Evolutionary conservation across 1,140 invertebrate genomes (phyloP).

Genomic region (Drosophila kepulauana): DNA sequence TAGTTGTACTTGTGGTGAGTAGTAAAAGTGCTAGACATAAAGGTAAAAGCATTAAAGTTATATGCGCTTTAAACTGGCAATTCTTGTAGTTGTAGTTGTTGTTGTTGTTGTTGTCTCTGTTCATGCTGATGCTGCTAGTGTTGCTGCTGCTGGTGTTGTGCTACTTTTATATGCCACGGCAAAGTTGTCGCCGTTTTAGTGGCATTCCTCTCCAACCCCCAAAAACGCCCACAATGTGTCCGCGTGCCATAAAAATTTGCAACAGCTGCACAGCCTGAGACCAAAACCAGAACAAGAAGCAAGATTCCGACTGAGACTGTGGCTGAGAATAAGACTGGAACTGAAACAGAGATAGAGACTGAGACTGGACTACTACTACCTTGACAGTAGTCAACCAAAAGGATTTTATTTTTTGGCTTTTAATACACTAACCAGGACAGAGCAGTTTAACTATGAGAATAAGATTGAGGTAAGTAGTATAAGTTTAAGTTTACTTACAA

Average conservation of each 20-base stretch:
- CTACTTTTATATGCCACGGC: constrained; percentile 77
- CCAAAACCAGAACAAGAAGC: constrained; percentile 7
- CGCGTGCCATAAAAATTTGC: constrained; percentile 80
- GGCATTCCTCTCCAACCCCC: constrained; percentile 22
- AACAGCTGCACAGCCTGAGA: constrained; percentile 71
- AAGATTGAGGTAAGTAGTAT: too few relatives aligned
- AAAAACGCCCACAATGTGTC: constrained; percentile 71
- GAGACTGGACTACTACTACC: constrained; percentile 61
- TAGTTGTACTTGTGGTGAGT: constrained; percentile 49
- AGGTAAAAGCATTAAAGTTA: constrained; percentile 81
- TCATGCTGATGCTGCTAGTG: constrained; percentile 20
- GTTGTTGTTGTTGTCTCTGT: constrained; percentile 25
- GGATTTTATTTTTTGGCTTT: constrained; percentile 65
- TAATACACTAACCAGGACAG: constrained; percentile 42
- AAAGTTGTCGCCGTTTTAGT: constrained; percentile 78
- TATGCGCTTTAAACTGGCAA: constrained; percentile 75
- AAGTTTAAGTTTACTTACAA: too few relatives aligned
- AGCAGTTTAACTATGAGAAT: too few relatives aligned
- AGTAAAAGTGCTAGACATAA: constrained; percentile 79
- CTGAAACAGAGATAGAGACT: constrained; percentile 4
- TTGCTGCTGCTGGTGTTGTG: constrained; percentile 35
- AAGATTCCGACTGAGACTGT: neutral
- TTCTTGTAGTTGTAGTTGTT: constrained; percentile 52
- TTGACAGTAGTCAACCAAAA: constrained; percentile 79
- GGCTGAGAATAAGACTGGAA: constrained; percentile 45